phyloP scores from a whole-genome alignment of 2,113 vertebrate species.

The Oryzias celebensis region DNA sequence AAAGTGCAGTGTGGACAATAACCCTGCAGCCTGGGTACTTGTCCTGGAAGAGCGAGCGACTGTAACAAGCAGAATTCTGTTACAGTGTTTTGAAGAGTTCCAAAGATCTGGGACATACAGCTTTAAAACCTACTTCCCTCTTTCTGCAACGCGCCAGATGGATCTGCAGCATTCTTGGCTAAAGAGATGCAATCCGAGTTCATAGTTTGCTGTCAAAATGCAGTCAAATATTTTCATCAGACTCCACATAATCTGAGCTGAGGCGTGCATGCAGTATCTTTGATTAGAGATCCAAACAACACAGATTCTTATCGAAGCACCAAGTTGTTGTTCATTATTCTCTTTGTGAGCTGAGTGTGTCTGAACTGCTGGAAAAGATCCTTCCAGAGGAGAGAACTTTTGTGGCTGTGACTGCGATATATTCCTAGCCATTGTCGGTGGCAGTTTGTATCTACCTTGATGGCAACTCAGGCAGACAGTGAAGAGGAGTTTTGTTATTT shows the following conservation, averaged over 20 bases:
- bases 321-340: constrained; percentile 49
- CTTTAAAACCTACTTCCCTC: constrained; percentile 59
- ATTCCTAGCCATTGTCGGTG: constrained; percentile 61
- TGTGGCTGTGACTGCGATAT: constrained; percentile 54
- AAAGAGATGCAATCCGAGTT: constrained; percentile 43
- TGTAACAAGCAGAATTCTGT: constrained; percentile 51
- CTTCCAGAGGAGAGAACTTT: constrained; percentile 56
- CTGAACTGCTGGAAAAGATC: constrained; percentile 51
- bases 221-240: constrained; percentile 59
- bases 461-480: constrained; percentile 74
- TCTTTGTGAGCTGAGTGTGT: constrained; percentile 55
- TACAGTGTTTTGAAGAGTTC: constrained; percentile 55
- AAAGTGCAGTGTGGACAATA: no score
- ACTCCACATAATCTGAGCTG: constrained; percentile 49
- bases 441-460: constrained; percentile 79
- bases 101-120: constrained; percentile 62
- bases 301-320: constrained; percentile 53
- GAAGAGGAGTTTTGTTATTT: constrained; percentile 80
- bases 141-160: constrained; percentile 65
- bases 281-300: constrained; percentile 61
- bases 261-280: constrained; percentile 39
- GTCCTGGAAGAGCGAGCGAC: constrained; percentile 28
- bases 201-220: constrained; percentile 43
- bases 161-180: constrained; percentile 66
- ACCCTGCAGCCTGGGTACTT: neutral